These are phyloP conservation scores for Acleris emargana DNA, from an alignment of 2,888 invertebrate species.

Conservation along the genomic window DNA sequence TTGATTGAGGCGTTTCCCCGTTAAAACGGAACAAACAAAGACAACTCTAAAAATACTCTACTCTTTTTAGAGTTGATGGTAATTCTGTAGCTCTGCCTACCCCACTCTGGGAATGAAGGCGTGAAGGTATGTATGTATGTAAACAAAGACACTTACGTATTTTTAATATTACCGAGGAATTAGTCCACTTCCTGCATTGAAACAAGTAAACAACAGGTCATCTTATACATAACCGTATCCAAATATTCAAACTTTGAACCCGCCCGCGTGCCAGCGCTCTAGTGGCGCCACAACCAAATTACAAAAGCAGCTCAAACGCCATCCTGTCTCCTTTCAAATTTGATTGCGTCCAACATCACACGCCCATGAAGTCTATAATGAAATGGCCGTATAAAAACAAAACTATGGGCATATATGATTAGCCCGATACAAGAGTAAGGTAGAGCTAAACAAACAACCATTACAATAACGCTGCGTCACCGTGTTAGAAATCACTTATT, in stretches of 20 bases:
- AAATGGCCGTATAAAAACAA: slow-evolving; percentile 81
- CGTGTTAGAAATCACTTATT: slow-evolving; percentile 82
- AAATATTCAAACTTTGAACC: slow-evolving; percentile 57
- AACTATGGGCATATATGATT: slow-evolving; percentile 83
- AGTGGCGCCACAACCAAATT: slow-evolving; percentile 78
- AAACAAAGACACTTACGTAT: no score
- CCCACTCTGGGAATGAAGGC: no score
- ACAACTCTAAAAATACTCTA: no score
- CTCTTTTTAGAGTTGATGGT: no score
- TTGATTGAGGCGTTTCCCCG: no score
- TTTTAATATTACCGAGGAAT: no score
- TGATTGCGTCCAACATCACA: slow-evolving; percentile 81
- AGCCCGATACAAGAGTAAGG: slow-evolving; percentile 83
- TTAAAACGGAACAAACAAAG: no score
- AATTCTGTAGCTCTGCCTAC: no score
- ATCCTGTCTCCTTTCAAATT: slow-evolving; percentile 82
- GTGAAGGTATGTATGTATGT: no score
- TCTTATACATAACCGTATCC: slow-evolving; percentile 9
- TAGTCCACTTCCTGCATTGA: no score
- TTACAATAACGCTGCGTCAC: slow-evolving; percentile 79
- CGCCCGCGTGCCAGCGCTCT: slow-evolving; percentile 63
- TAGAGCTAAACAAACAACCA: slow-evolving; percentile 83
- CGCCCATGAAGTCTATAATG: slow-evolving; percentile 83
- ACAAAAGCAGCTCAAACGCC: slow-evolving; percentile 69
- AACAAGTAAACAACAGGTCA: not conserved